A percentile compares a stretch with the other conserved stretches of the same genome.
phyloP scores from a whole-genome alignment of 2,797 vertebrate species.

The Smutsia gigantea region DNA sequence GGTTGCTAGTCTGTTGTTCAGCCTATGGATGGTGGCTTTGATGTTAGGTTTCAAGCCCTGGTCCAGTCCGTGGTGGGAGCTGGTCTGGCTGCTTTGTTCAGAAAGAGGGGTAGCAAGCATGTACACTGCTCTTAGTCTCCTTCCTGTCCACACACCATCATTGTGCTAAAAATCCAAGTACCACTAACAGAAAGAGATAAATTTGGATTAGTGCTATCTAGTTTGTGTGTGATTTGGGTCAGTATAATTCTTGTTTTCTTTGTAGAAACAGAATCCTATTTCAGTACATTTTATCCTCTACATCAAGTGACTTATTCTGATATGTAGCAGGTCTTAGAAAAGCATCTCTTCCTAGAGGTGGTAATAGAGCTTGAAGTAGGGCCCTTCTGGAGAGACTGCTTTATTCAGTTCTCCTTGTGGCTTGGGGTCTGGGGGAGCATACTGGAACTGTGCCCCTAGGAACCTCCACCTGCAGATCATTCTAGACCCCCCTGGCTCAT shows the following conservation, averaged over 20 bases:
- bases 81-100: background rate
- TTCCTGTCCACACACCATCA: background rate
- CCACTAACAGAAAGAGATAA: background rate
- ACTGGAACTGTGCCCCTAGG: background rate
- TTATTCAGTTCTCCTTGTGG: background rate
- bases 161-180: background rate
- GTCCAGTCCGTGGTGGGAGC: background rate
- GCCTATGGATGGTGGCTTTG: background rate
- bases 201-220: background rate
- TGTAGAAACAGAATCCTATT: background rate
- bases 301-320: background rate
- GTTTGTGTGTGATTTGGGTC: background rate
- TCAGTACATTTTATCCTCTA: background rate
- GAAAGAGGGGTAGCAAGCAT: background rate
- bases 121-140: background rate
- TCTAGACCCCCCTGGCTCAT: background rate
- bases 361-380: background rate
- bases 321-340: background rate
- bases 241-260: slow-evolving; percentile 25
- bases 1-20: background rate
- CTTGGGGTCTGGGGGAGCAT: background rate
- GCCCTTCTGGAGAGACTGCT: background rate
- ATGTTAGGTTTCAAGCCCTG: background rate
- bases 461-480: background rate
- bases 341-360: background rate